Conservation (phyloP, 2,797 vertebrate genomes). For the Mastacembelus armatus region DNA sequence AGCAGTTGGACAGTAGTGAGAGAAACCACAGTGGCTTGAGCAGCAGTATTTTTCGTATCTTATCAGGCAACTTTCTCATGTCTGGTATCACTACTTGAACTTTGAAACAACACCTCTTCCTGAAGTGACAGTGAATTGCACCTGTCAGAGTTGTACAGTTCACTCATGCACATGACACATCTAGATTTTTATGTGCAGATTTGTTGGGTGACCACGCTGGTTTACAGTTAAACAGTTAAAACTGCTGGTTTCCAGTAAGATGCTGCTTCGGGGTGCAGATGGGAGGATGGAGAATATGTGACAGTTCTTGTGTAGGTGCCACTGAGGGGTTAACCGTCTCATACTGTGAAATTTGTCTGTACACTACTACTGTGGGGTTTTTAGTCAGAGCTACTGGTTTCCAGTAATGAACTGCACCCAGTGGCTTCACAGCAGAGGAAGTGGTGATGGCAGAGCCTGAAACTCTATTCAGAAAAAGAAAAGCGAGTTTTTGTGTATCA, state of each 20-base stretch:
- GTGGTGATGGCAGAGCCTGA: constrained; percentile 79
- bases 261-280: constrained; percentile 11
- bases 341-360: constrained; percentile 18
- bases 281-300: constrained; percentile 35
- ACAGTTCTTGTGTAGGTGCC: constrained; percentile 8
- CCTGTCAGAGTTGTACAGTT: neutral
- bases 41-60: constrained; percentile 19
- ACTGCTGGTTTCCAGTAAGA: constrained; percentile 74
- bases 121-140: neutral
- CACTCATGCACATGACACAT: constrained; percentile 18
- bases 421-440: constrained; percentile 82
- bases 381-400: constrained; percentile 81
- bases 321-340: constrained; percentile 56
- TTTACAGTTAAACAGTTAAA: constrained; percentile 60
- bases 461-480: constrained; percentile 66
- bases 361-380: constrained; percentile 61
- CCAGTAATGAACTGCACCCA: constrained; percentile 81
- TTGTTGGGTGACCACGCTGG: neutral
- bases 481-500: constrained; percentile 20
- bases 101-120: constrained; percentile 32
- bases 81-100: constrained; percentile 32
- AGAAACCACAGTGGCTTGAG: constrained; percentile 8
- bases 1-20: neutral
- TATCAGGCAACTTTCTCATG: constrained; percentile 22
- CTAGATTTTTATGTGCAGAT: neutral